phyloP scores from a whole-genome alignment of 2,113 vertebrate species.

The Rattus norvegicus region GRCr8 NC_086020.1:233128501-233129000 shows the following conservation, averaged over 20 bases:
- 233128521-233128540: neutral
- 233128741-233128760: neutral
- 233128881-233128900: neutral
- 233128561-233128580: neutral
- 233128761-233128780: neutral
- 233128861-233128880: slow-evolving; percentile 6
- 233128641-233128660: neutral
- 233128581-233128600: slow-evolving; percentile 19
- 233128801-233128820: neutral
- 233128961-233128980: slow-evolving; percentile 18
- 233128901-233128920: neutral
- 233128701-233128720: neutral
- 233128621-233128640: neutral
- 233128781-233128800: slow-evolving; percentile 6
- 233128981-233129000: slow-evolving; percentile 63
- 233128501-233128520: slow-evolving; percentile 29
- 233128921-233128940: neutral
- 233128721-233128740: slow-evolving; percentile 7
- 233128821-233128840: slow-evolving; percentile 45
- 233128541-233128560: neutral
- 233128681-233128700: neutral
- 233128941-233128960: neutral
- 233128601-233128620: neutral
- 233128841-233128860: slow-evolving; percentile 39
- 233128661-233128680: neutral